Evolutionary conservation across 2,888 invertebrate genomes (phyloP).

Genomic region (Thyatira batis): DNA sequence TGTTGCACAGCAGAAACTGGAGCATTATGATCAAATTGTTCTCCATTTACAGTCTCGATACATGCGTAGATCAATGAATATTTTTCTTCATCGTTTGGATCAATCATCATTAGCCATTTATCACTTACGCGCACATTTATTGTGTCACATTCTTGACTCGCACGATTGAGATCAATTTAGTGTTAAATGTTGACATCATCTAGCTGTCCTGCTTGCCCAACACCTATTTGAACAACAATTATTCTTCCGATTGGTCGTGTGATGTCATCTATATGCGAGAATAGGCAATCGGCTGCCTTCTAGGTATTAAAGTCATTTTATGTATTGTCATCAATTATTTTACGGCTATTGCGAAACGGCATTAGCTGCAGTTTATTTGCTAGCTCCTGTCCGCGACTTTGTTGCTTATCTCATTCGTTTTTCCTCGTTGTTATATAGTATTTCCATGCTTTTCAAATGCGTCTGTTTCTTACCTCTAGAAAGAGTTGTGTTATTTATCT

Average conservation of each 20-base stretch:
- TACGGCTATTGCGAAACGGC: not conserved
- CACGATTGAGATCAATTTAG: slow-evolving; percentile 52
- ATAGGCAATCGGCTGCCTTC: not conserved
- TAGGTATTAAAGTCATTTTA: not conserved
- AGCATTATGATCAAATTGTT: too few species aligned
- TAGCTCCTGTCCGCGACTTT: too few species aligned
- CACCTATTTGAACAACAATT: slow-evolving; percentile 38
- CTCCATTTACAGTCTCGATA: too few species aligned
- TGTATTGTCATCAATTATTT: not conserved
- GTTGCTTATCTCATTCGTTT: too few species aligned
- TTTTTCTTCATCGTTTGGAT: not conserved
- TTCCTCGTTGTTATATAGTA: too few species aligned
- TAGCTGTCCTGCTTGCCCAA: slow-evolving; percentile 36
- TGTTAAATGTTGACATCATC: slow-evolving; percentile 51
- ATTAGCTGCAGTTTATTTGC: not conserved
- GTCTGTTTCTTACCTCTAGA: too few species aligned
- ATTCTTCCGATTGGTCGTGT: slow-evolving; percentile 24
- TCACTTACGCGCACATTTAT: slow-evolving; percentile 11
- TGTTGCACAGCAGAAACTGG: too few species aligned
- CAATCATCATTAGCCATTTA: not conserved
- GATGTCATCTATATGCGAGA: not conserved
- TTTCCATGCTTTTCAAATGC: too few species aligned
- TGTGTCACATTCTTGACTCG: slow-evolving; percentile 41
- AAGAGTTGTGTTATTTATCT: too few species aligned
- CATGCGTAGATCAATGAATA: not conserved